Conservation (phyloP, 1,140 invertebrate genomes). For the honey bee (Apis mellifera) region DNA sequence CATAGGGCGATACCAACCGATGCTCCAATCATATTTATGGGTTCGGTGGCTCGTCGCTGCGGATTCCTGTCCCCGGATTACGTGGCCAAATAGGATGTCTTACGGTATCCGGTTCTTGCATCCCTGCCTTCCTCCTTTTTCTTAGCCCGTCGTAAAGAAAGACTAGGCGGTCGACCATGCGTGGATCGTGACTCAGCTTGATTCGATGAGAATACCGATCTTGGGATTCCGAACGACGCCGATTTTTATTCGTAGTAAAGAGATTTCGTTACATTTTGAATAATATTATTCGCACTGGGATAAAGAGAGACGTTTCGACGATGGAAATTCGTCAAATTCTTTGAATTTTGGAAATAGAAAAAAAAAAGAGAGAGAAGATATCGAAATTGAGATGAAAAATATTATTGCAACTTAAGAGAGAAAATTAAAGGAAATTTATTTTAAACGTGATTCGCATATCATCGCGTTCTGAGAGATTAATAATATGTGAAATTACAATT, state of each 20-base stretch:
- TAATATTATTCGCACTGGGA: too few species aligned
- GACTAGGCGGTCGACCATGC: slow-evolving; percentile 43
- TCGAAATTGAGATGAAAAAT: too few species aligned
- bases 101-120: slow-evolving; percentile 47
- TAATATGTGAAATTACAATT: background rate
- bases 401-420: too few species aligned
- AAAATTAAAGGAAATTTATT: too few species aligned
- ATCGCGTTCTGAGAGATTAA: background rate
- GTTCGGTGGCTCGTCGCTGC: slow-evolving; percentile 54
- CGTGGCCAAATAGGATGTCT: slow-evolving; percentile 72
- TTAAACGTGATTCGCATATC: background rate
- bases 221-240: background rate
- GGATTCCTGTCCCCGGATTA: slow-evolving; percentile 65
- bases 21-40: slow-evolving; percentile 80
- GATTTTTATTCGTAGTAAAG: background rate
- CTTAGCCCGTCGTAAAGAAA: slow-evolving; percentile 60
- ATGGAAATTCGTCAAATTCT: too few species aligned
- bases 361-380: too few species aligned
- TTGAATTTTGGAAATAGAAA: too few species aligned
- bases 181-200: slow-evolving; percentile 29
- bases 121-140: slow-evolving; percentile 26
- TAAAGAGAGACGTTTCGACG: too few species aligned
- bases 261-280: background rate
- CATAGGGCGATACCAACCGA: slow-evolving; percentile 63
- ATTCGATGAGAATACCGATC: slow-evolving; percentile 5